Conservation (phyloP, 1,140 invertebrate species). For the Metaphire vulgaris region DNA sequence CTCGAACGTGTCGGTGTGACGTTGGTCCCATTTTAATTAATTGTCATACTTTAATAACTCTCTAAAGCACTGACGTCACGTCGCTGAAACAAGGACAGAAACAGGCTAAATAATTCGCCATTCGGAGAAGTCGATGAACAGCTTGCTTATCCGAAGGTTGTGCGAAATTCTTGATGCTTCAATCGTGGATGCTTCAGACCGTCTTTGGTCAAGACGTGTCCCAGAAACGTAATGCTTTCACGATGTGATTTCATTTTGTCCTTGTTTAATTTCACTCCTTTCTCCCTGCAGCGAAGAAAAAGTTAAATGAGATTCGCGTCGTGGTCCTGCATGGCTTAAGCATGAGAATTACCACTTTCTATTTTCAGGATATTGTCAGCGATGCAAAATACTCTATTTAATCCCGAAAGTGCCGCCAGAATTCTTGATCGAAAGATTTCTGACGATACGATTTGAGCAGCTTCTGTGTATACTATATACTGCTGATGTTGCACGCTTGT, state of each 20-base stretch:
- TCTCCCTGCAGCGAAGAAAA: slow-evolving; percentile 39
- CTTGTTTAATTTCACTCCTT: slow-evolving; percentile 45
- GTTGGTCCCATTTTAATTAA: slow-evolving; percentile 9
- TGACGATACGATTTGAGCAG: too few species aligned
- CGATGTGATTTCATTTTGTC: slow-evolving; percentile 35
- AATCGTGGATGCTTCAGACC: slow-evolving; percentile 47
- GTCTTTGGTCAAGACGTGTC: slow-evolving; percentile 40
- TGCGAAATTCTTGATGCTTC: slow-evolving; percentile 36
- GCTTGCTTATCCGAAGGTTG: slow-evolving; percentile 30
- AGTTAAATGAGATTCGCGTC: slow-evolving; percentile 32
- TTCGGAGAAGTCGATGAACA: slow-evolving; percentile 33
- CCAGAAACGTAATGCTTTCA: slow-evolving; percentile 19
- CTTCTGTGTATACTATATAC: too few species aligned
- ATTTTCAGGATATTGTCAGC: slow-evolving; percentile 40
- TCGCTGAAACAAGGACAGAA: slow-evolving; percentile 30
- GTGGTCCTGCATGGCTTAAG: not conserved
- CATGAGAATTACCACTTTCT: not conserved
- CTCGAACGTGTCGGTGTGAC: slow-evolving; percentile 28
- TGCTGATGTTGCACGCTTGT: too few species aligned
- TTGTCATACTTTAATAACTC: slow-evolving; percentile 14
- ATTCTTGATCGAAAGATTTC: slow-evolving; percentile 45
- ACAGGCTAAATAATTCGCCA: slow-evolving; percentile 34
- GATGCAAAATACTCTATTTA: slow-evolving; percentile 44
- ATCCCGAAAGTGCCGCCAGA: slow-evolving; percentile 37
- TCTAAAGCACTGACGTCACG: slow-evolving; percentile 12